A percentile compares a stretch with the other conserved stretches of the same genome.
Evolutionary conservation across 2,113 vertebrate genomes (phyloP).

Genomic region (Callocephalon fimbriatum): DNA sequence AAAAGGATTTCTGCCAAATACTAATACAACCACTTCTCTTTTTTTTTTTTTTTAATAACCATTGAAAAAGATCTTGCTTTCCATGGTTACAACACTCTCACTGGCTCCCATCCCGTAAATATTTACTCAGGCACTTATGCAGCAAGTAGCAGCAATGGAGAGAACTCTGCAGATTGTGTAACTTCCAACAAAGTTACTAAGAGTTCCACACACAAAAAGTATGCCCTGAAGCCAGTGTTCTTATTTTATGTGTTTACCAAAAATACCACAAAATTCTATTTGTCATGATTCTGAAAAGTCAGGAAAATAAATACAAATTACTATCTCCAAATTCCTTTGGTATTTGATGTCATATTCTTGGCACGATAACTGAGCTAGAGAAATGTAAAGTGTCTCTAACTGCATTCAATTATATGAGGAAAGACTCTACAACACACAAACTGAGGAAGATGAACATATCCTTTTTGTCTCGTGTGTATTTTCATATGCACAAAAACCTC

Average conservation of each 20-base stretch:
- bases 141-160: slow-evolving; percentile 28
- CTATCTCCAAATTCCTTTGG: background rate
- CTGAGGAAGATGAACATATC: background rate
- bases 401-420: background rate
- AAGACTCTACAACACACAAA: background rate
- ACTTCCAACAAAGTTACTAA: slow-evolving; percentile 11
- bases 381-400: background rate
- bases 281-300: background rate
- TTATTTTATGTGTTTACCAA: background rate
- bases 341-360: background rate
- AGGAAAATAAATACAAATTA: slow-evolving; percentile 7
- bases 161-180: background rate
- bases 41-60: background rate
- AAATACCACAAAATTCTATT: background rate
- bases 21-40: background rate
- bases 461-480: background rate
- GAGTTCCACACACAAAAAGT: background rate
- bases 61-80: slow-evolving; percentile 9
- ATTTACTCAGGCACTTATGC: slow-evolving; percentile 44
- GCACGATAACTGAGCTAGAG: background rate
- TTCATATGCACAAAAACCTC: background rate
- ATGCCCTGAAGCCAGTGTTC: background rate
- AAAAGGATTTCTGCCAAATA: slow-evolving; percentile 18
- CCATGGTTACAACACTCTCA: slow-evolving; percentile 44
- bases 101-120: slow-evolving; percentile 46